Percentiles rank a stretch among this genome's conserved stretches.
phyloP scores from a whole-genome alignment of 2,888 invertebrate species.

The Barypeithes pellucidus region DNA sequence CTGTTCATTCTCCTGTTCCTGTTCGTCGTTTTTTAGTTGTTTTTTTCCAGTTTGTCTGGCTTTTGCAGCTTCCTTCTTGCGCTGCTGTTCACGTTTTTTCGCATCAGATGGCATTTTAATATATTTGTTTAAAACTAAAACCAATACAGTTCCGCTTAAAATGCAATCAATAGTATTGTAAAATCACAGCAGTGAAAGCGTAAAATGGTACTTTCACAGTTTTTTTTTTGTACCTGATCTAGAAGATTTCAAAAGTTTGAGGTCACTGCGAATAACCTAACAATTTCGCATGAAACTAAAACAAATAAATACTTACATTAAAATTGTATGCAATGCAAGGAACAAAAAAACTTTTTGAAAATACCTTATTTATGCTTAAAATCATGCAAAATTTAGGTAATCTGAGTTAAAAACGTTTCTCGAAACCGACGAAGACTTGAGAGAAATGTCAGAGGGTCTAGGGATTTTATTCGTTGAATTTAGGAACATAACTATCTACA shows the following conservation, averaged over 20 bases:
- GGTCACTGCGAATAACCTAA: constrained; percentile 36
- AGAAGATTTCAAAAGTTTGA: constrained; percentile 35
- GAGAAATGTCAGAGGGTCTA: constrained; percentile 15
- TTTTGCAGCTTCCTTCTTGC: constrained; percentile 96
- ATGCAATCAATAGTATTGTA: background rate
- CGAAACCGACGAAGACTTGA: constrained; percentile 45
- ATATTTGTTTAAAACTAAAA: constrained; percentile 12
- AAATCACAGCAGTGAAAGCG: constrained; percentile 24
- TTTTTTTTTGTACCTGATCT: constrained; percentile 39
- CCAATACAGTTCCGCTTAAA: background rate
- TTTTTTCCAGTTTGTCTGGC: constrained; percentile 75
- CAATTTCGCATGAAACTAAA: background rate
- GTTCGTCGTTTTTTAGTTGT: constrained; percentile 68
- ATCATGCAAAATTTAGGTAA: constrained; percentile 37
- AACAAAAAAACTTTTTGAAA: constrained; percentile 2
- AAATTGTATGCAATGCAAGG: background rate
- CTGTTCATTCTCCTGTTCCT: constrained; percentile 66
- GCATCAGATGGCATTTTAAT: constrained; percentile 96
- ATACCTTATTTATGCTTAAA: constrained; percentile 14
- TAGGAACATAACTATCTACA: too few relatives aligned
- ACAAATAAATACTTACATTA: constrained; percentile 10
- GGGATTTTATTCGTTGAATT: constrained; percentile 8
- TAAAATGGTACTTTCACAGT: constrained; percentile 44
- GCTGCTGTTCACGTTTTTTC: constrained; percentile 97
- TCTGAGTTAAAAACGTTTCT: constrained; percentile 36